Conservation (phyloP, 2,888 invertebrate species). For the Caenorhabditis sp. region DNA sequence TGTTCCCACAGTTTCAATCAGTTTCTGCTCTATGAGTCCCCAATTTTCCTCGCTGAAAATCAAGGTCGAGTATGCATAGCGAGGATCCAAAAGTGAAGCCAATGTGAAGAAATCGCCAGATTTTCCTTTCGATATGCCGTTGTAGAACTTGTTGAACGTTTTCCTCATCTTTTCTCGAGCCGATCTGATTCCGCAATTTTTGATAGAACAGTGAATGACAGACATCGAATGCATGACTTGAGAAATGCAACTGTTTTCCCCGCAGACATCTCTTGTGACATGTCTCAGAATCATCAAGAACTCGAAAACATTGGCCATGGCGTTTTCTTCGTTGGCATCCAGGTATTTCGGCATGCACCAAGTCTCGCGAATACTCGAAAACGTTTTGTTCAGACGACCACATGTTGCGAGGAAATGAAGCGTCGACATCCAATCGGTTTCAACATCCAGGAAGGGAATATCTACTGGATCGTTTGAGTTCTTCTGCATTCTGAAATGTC, state of each 20-base stretch:
- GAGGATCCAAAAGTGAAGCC: conserved; percentile 37
- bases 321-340: conserved; percentile 11
- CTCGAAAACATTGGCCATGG: conserved; percentile 28
- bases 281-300: conserved; percentile 26
- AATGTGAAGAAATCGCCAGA: conserved; percentile 39
- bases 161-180: conserved; percentile 7
- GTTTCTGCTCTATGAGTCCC: conserved; percentile 1
- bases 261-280: conserved; percentile 23
- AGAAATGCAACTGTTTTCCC: conserved; percentile 34
- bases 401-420: conserved; percentile 36
- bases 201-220: conserved; percentile 24
- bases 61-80: conserved; percentile 30
- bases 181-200: conserved; percentile 17
- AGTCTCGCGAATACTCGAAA: conserved; percentile 9
- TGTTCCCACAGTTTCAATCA: conserved; percentile 3
- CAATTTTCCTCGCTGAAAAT: conserved; percentile 40
- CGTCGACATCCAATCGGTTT: conserved; percentile 43
- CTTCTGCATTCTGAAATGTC: conserved; percentile 35
- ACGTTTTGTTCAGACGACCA: neutral
- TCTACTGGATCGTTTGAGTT: neutral
- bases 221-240: conserved; percentile 46
- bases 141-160: conserved; percentile 34
- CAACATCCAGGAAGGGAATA: conserved; percentile 18
- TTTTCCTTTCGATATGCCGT: conserved; percentile 12
- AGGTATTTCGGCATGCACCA: conserved; percentile 52